Evolutionary conservation across 1,140 invertebrate genomes (phyloP), one percentile per base, ranked within the genome.

Genomic region (Drosophila ananassae): DNA sequence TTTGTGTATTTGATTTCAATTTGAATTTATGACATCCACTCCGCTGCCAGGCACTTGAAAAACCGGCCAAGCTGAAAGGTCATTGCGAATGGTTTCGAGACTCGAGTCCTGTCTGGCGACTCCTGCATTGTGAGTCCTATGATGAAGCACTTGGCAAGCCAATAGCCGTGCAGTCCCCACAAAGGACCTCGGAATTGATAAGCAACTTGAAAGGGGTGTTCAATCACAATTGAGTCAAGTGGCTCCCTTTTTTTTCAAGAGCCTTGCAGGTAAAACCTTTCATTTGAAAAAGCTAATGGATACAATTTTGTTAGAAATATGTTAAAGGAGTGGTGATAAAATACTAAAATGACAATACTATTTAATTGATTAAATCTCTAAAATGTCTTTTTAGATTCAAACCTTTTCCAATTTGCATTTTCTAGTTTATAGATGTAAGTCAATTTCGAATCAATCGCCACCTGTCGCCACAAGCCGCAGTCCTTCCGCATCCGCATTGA

Each of bases 51-150:
- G 60, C 25, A 50, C 30, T 66, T 28, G 62, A 51, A 59, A 21
- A 12, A 41, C 39, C 59, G 66, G 60, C 59, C 81, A 81, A 44
- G 77, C 51, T 47, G 81, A 84, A 85, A 81, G 81, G 77, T 87
- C 73, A 85, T 51, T 77, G 73, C 59, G 77, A 52, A 76, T 44
- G 71, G 53, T 25, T 44, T 68, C 34, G 25, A 37, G 59, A 61
- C 34, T 57, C 59, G 30, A 54, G 24, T 2, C 28, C 22, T 13
- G 39, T 47, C 44, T 47, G 10, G 10, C n/a, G 24, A 28, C 25
- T 66, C 46, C 28, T n/a, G n/a, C n/a, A 37, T 52, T 17, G 30
- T 21, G 56, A 4, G 30, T 28, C 32, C 13, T 74, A 60, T 84
- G 81, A 84, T 81, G 78, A 28, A 85, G 62, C 77, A 80, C 56